Percentiles rank a stretch among this genome's conserved stretches.
phyloP scores from a whole-genome alignment of 2,113 vertebrate species.

The Lophura nycthemera region DNA sequence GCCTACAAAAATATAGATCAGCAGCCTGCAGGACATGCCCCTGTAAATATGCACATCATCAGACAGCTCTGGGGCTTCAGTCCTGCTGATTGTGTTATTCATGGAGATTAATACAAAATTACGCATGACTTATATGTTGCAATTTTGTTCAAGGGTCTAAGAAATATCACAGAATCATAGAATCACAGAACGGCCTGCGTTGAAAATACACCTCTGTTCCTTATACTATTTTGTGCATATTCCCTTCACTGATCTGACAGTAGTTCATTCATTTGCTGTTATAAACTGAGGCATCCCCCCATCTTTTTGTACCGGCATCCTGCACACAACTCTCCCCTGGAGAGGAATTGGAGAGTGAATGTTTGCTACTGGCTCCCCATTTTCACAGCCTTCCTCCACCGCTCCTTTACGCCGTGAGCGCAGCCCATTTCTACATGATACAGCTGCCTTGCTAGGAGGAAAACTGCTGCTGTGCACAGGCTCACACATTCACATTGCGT shows the following conservation, averaged over 20 bases:
- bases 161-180: background rate
- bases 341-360: background rate
- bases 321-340: background rate
- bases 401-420: background rate
- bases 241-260: background rate
- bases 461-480: accelerated
- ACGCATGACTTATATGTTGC: background rate
- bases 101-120: background rate
- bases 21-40: background rate
- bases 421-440: background rate
- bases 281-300: background rate
- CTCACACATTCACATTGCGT: accelerated
- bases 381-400: background rate
- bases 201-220: too few relatives aligned
- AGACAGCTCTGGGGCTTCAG: background rate
- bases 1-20: background rate
- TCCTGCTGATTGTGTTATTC: background rate
- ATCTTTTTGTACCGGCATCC: accelerated
- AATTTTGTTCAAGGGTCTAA: background rate
- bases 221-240: background rate
- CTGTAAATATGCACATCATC: background rate
- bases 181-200: too few relatives aligned
- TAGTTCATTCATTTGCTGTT: background rate
- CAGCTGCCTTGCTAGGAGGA: background rate
- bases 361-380: background rate